Evolutionary conservation across 2,797 vertebrate genomes (phyloP).

Genomic region (Dromococcyx pavoninus): DNA sequence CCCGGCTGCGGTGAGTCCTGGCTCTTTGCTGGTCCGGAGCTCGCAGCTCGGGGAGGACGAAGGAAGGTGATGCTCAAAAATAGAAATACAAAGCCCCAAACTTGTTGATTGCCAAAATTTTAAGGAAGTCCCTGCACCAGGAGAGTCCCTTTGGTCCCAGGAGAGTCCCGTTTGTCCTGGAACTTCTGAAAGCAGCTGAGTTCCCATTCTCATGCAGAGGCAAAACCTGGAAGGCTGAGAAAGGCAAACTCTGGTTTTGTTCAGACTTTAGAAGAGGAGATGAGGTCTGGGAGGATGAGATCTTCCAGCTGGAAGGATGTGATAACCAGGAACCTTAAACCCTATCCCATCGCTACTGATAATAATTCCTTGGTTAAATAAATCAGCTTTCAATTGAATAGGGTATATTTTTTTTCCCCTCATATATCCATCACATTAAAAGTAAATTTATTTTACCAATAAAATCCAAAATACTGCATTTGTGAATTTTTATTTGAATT

Average conservation of each 20-base stretch:
- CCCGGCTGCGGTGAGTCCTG: fast-evolving
- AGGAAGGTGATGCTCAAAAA: background rate
- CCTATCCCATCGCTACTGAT: background rate
- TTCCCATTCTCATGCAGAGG: background rate
- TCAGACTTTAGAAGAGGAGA: background rate
- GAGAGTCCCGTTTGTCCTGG: background rate
- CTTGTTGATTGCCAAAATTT: background rate
- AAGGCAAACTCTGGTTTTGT: background rate
- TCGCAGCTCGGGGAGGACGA: background rate
- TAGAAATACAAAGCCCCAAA: background rate
- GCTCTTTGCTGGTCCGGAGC: too few species aligned
- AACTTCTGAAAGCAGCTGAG: background rate
- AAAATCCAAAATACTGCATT: background rate
- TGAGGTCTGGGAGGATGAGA: background rate
- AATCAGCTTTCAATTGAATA: background rate
- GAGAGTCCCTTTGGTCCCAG: background rate
- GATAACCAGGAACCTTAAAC: background rate
- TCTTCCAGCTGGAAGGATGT: background rate
- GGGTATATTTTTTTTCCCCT: background rate
- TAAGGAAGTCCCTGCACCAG: background rate
- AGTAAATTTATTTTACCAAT: constrained; percentile 14
- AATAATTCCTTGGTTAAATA: background rate
- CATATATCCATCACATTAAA: constrained; percentile 8
- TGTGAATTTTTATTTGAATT: background rate
- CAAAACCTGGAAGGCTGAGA: background rate